Evolutionary conservation across 2,888 invertebrate genomes (phyloP), one percentile per base, ranked within the genome.

Genomic region (Lepidocyrtinus sp.): DNA sequence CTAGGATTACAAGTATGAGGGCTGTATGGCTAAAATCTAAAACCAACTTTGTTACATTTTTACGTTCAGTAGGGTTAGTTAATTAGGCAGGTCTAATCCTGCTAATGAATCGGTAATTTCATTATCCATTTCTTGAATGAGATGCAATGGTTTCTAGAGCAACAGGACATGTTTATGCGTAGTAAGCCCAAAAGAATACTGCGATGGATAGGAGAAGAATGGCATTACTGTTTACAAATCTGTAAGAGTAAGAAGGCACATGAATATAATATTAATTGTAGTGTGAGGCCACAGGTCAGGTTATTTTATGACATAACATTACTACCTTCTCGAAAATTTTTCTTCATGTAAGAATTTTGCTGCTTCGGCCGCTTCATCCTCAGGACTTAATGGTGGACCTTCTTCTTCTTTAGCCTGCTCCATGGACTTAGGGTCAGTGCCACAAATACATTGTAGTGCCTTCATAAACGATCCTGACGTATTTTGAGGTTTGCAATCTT

Each of bases 341-440:
- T 85, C 87, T 84, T 90, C 90, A 26, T 89, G 86, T 27, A 90
- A 83, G 55, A 87, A 87, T 26, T 87, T 86, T 0, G 87, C 87
- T 19, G 87, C 87, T 5, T 63, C 62, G 2, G 68, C 67, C 1
- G 87, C 88, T 77, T 87, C 87, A 62, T 87, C 87, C 77, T 87
- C 86, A 0, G 87, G 86, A 15, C 82, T 81, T 3, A 86, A 67
- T 65, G 82, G 73, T 17, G 85, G 85, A 17, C 82, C 84, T 70
- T 83, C 75, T 45, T 86, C 80, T 50, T 70, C 45, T 45, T 74
- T 78, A 0, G 65, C 84, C 27, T 70, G 64, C 46, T 75, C 79
- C 2, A 17, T 64, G 1, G 81, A 71, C 46, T 81, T 74, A 22
- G 59, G 67, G 45, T 80, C 82, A 5, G 83, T 64, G 1, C 86